These are phyloP conservation scores for Megalops cyprinoides DNA, from an alignment of 2,797 vertebrate species.

Conservation along the genomic window DNA sequence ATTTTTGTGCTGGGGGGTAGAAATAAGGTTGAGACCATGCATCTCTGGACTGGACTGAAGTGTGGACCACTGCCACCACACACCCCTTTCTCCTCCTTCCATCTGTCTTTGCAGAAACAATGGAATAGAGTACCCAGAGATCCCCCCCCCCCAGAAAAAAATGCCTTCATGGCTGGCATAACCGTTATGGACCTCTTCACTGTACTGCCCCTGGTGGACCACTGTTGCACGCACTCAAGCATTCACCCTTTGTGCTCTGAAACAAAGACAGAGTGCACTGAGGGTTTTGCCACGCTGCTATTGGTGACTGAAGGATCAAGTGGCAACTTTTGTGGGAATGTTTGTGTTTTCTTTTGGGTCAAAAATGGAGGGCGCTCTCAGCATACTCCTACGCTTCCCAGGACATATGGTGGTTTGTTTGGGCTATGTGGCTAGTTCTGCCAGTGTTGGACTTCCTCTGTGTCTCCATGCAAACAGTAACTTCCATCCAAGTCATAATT, in stretches of 20 bases:
- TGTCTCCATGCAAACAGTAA: constrained; percentile 37
- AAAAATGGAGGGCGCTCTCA: constrained; percentile 15
- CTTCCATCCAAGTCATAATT: constrained; percentile 44
- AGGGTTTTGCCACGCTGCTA: constrained; percentile 55
- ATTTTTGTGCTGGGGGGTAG: constrained; percentile 65
- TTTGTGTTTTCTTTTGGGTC: constrained; percentile 39
- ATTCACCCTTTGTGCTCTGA: constrained; percentile 52
- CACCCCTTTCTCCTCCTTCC: constrained; percentile 55
- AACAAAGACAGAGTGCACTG: constrained; percentile 57
- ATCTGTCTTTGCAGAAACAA: constrained; percentile 55
- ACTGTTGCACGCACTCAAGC: constrained; percentile 62
- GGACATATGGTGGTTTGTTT: constrained; percentile 37
- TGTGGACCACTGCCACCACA: constrained; percentile 54
- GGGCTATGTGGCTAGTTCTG: background rate
- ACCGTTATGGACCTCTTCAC: constrained; percentile 78
- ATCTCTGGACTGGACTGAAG: constrained; percentile 66
- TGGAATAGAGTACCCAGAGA: constrained; percentile 53
- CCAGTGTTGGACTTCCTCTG: constrained; percentile 34
- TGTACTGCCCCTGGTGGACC: constrained; percentile 72
- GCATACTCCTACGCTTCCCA: background rate
- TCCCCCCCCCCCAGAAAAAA: background rate
- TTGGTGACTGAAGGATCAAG: constrained; percentile 68
- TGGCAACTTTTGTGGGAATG: constrained; percentile 34
- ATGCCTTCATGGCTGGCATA: constrained; percentile 61
- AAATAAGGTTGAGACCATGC: constrained; percentile 56